phyloP scores from a whole-genome alignment of 2,113 vertebrate species.

The Aspidoscelis tigris region DNA sequence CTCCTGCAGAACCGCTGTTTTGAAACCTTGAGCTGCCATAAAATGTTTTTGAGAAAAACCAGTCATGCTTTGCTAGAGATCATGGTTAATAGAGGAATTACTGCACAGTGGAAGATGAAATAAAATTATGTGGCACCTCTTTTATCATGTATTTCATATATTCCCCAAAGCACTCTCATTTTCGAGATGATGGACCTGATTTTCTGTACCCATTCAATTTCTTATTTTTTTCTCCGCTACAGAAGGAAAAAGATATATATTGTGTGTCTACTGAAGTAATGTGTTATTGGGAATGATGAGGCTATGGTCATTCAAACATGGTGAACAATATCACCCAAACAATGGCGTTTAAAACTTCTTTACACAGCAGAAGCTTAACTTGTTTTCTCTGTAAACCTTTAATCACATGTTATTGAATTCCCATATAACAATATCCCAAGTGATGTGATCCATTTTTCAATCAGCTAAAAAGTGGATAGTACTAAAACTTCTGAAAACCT shows the following conservation, averaged over 20 bases:
- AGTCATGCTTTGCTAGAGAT: slow-evolving; percentile 57
- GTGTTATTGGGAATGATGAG: slow-evolving; percentile 30
- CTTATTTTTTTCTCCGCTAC: slow-evolving; percentile 45
- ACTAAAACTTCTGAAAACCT: neutral
- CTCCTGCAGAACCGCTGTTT: slow-evolving; percentile 54
- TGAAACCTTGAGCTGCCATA: slow-evolving; percentile 58
- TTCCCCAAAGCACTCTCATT: slow-evolving; percentile 66
- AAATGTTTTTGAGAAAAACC: slow-evolving; percentile 62
- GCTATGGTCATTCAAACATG: slow-evolving; percentile 37
- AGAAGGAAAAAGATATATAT: slow-evolving; percentile 49
- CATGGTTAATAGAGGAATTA: slow-evolving; percentile 59
- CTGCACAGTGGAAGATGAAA: slow-evolving; percentile 64
- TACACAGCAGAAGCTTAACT: neutral
- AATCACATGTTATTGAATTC: neutral
- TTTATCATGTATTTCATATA: slow-evolving; percentile 63
- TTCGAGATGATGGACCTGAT: slow-evolving; percentile 71
- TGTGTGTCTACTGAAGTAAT: slow-evolving; percentile 53
- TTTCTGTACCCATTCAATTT: slow-evolving; percentile 53
- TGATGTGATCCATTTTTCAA: neutral
- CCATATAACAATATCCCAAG: neutral
- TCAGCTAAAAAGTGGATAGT: neutral
- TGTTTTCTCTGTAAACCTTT: slow-evolving; percentile 8
- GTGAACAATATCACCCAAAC: slow-evolving; percentile 43
- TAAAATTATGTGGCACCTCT: slow-evolving; percentile 54
- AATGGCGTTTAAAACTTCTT: slow-evolving; percentile 55